Evolutionary conservation across 2,113 vertebrate genomes (phyloP), one percentile per base, ranked within the genome.

Genomic region (Tylochromis polylepis): DNA sequence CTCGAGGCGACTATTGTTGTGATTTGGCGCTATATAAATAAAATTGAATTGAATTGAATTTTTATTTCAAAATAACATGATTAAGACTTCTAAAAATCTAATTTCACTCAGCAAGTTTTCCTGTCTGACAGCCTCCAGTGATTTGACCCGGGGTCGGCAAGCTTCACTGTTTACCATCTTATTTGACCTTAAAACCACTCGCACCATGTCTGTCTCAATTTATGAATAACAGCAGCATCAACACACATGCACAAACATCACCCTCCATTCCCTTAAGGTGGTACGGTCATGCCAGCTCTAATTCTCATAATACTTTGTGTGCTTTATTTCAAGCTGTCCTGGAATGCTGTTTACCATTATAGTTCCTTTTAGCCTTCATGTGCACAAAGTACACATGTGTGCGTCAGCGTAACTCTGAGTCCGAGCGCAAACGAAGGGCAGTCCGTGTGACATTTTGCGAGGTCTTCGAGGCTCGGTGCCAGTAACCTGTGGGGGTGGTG

Each of bases 111-210:
- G 83, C 8, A 6, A 41, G 56, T 41, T 7, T 58, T 80, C 65
- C 18, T 11, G 43, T 60, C 80, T 38, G 43, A 84, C 72, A 34
- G 62, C 80, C 86, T 79, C 18, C 4, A 80, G 89, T 67, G 83
- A 46, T 85, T 6, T 59, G 80, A 91, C 88, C 58, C 29, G 0
- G 34, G 46, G 65, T 82, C 67, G 2, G 34, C 62, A 3, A 36
- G 43, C 55, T 53, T 79, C 81, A 31, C 70, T 86, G 58, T 82
- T 89, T 81, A 79, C 58, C 0, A 72, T 62, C 65, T 75, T 60
- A 78, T 87, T 81, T 90, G 90, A 93, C 92, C 87, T 89, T 82
- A 86, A 89, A 91, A 62, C 53, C 88, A 43, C 79, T 91, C 88
- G 7, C 89, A 89, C 86, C 86, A 14, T 10, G 82, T 91, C 75